A percentile compares a stretch with the other conserved stretches of the same genome.
Conservation (phyloP, 1,140 invertebrate genomes). For the Thalassaphorura encarpata region DNA sequence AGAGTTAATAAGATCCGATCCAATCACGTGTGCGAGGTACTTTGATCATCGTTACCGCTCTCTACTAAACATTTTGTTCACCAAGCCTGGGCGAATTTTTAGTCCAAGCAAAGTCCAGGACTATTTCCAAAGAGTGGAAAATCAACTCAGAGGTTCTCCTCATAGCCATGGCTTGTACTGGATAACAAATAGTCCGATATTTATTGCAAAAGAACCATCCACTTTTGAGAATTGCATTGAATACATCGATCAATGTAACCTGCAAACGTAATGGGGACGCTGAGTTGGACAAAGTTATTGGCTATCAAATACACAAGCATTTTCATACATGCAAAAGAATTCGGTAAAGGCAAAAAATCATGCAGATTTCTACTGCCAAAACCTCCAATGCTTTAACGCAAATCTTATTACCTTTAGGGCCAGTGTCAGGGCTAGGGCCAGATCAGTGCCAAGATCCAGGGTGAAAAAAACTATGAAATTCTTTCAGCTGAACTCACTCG, state of each 20-base stretch:
- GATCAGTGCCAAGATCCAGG: too few relatives aligned
- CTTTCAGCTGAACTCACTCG: neutral
- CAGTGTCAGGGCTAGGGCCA: too few relatives aligned
- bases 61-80: neutral
- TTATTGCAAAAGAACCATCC: neutral
- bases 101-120: neutral
- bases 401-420: neutral
- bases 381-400: neutral
- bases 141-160: slow-evolving; percentile 40
- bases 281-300: neutral
- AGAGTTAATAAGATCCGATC: slow-evolving; percentile 2
- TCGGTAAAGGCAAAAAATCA: neutral
- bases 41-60: slow-evolving; percentile 1
- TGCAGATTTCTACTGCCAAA: neutral
- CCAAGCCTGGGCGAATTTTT: neutral
- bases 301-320: neutral
- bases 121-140: slow-evolving; percentile 39
- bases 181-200: slow-evolving; percentile 34
- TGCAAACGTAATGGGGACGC: neutral
- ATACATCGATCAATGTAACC: neutral
- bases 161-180: slow-evolving; percentile 35
- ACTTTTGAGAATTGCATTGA: neutral
- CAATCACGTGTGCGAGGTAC: slow-evolving; percentile 2
- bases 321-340: neutral
- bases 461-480: neutral